Evolutionary conservation across 2,888 invertebrate species (phyloP).

Genomic region (Frankliniella fusca): DNA sequence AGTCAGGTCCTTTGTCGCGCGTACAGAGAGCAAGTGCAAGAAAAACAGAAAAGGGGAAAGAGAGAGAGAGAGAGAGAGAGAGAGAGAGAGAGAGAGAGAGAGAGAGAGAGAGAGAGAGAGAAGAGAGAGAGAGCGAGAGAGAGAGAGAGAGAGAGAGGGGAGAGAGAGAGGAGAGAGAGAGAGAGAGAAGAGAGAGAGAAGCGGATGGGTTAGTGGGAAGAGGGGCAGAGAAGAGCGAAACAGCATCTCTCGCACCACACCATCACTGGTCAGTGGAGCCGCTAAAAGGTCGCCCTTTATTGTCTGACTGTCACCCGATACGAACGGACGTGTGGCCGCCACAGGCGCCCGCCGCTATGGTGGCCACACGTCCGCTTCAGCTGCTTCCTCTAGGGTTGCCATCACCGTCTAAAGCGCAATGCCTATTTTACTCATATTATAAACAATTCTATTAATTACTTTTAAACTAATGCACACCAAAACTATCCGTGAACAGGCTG

Average conservation of each 20-base stretch:
- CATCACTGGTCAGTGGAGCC: conserved; percentile 10
- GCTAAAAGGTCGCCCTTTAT: conserved; percentile 22
- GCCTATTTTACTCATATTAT: too few species aligned
- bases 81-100: background rate
- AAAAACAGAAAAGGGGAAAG: background rate
- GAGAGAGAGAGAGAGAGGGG: background rate
- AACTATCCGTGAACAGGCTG: too few species aligned
- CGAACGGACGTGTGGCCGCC: background rate
- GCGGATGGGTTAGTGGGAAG: background rate
- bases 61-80: background rate
- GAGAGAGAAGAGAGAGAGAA: background rate
- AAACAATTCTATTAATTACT: too few species aligned
- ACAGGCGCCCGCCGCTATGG: too few species aligned
- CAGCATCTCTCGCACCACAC: background rate
- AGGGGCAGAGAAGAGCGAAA: background rate
- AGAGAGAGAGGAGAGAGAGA: background rate
- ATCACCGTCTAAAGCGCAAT: too few species aligned
- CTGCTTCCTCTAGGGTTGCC: too few species aligned
- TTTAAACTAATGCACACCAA: too few species aligned
- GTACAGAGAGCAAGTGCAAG: background rate
- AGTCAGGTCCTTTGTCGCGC: background rate
- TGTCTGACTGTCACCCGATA: conserved; percentile 22
- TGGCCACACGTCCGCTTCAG: too few species aligned
- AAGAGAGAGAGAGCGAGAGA: background rate
- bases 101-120: background rate